Conservation (phyloP, 1,140 invertebrate species). For the Anagrus nilaparvatae region DNA sequence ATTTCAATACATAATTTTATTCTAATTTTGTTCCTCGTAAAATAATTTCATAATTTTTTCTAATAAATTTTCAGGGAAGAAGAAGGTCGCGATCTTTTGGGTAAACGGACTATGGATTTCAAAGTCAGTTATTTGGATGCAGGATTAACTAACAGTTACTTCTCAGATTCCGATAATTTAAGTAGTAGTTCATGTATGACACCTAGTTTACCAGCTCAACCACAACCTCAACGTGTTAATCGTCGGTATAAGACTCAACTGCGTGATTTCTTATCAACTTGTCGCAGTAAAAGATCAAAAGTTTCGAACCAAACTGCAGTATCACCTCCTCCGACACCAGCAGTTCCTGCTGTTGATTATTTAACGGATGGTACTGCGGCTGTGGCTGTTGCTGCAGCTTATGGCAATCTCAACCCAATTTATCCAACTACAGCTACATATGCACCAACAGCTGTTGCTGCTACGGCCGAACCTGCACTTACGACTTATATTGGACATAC, state of each 20-base stretch:
- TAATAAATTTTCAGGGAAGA: slow-evolving; percentile 69
- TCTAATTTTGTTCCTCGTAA: slow-evolving; percentile 1
- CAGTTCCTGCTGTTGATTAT: slow-evolving; percentile 50
- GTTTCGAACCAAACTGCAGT: slow-evolving; percentile 43
- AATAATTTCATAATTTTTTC: neutral
- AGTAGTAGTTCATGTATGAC: neutral
- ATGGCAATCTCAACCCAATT: slow-evolving; percentile 73
- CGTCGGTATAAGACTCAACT: slow-evolving; percentile 86
- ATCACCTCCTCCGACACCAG: slow-evolving; percentile 36
- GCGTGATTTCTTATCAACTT: slow-evolving; percentile 84
- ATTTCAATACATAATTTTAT: no score
- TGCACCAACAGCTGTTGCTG: slow-evolving; percentile 46
- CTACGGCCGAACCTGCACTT: slow-evolving; percentile 48
- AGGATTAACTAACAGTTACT: slow-evolving; percentile 80
- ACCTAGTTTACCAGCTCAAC: slow-evolving; percentile 20
- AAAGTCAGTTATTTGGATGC: slow-evolving; percentile 96
- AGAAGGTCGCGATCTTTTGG: slow-evolving; percentile 89
- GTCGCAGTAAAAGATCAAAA: slow-evolving; percentile 76
- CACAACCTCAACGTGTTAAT: slow-evolving; percentile 65
- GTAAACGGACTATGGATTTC: slow-evolving; percentile 97
- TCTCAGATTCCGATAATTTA: slow-evolving; percentile 76
- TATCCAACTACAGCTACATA: slow-evolving; percentile 61
- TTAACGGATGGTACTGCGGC: slow-evolving; percentile 52
- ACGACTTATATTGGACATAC: slow-evolving; percentile 63
- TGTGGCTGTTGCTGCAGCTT: slow-evolving; percentile 63